phyloP scores from a whole-genome alignment of 2,888 invertebrate genomes.

The Rhyacophila evoluta region DNA sequence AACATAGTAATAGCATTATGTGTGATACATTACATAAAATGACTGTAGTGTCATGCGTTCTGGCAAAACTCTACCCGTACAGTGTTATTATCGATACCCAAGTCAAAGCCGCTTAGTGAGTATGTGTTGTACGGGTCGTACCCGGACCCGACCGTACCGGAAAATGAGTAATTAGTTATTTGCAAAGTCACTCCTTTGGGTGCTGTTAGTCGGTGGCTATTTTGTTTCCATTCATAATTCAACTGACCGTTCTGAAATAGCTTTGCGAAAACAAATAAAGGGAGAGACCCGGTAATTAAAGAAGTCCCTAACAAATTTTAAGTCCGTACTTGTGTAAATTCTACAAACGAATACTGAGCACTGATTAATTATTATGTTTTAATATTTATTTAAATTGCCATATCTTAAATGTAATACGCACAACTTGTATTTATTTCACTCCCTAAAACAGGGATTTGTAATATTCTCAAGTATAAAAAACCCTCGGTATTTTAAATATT shows the following conservation, averaged over 20 bases:
- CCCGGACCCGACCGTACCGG: background rate
- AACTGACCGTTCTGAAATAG: slow-evolving; percentile 15
- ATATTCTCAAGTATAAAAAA: no score
- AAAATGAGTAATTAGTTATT: slow-evolving; percentile 18
- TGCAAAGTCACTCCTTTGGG: slow-evolving; percentile 15
- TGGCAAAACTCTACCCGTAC: no score
- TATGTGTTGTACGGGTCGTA: no score
- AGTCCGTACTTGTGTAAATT: background rate
- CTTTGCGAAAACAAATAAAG: background rate
- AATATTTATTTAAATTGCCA: background rate
- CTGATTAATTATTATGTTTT: background rate
- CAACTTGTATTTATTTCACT: background rate
- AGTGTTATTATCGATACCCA: no score
- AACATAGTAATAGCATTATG: no score
- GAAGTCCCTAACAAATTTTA: slow-evolving; percentile 9
- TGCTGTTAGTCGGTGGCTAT: background rate
- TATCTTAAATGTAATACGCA: background rate
- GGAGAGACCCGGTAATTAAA: background rate
- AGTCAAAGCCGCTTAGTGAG: no score
- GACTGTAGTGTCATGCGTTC: no score
- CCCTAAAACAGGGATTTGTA: background rate
- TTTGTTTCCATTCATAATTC: slow-evolving; percentile 14
- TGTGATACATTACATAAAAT: no score
- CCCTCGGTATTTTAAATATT: background rate
- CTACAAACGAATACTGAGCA: background rate